Evolutionary conservation across 2,888 invertebrate species (phyloP), one percentile per base, ranked within the genome.

Genomic region (Erebia epiphron): DNA sequence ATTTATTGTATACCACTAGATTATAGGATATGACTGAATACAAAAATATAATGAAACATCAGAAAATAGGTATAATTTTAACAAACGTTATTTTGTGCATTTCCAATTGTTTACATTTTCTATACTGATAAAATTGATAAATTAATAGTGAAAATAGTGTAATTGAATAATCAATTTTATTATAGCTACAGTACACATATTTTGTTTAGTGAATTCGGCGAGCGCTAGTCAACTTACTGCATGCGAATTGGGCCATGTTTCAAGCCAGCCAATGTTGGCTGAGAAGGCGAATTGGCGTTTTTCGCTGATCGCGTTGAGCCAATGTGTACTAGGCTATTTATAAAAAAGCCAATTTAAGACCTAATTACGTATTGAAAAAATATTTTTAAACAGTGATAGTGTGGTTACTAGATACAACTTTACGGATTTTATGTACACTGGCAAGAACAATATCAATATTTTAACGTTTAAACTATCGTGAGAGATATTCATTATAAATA

Each of bases 21-120:
- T 65, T 69, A 73, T 58, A 73, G 18, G 66, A 56, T 69, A 67
- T 67, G 73, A 69, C 50, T 69, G 68, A 60, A 72, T 73, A 75
- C 60, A 75, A 75, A 75, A 75, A 75, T 74, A 75, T 75, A 70
- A 65, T 69, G 62, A 67, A 63, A 66, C 66, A 57, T 68, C 35
- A 56, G 57, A 10, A 63, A 56, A 60, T 67, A 63, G 62, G 58
- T 63, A 75, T 58, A 21, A 67, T 64, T 69, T 60, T 14, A 69
- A 57, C 14, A 67, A 56, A 70, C 41, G 49, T 21, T 60, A 49
- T 54, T 67, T 73, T 73, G 73, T 71, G 73, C 73, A 65, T 26
- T 43, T 64, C 49, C 62, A 41, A 52, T 63, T 56, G 49, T 21
- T 61, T 43, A 61, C 14, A 62, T 46, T 62, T 62, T 8, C 18